Evolutionary conservation across 2,888 invertebrate genomes (phyloP), one percentile per base, ranked within the genome.

Genomic region (Zaprionus lineosus): DNA sequence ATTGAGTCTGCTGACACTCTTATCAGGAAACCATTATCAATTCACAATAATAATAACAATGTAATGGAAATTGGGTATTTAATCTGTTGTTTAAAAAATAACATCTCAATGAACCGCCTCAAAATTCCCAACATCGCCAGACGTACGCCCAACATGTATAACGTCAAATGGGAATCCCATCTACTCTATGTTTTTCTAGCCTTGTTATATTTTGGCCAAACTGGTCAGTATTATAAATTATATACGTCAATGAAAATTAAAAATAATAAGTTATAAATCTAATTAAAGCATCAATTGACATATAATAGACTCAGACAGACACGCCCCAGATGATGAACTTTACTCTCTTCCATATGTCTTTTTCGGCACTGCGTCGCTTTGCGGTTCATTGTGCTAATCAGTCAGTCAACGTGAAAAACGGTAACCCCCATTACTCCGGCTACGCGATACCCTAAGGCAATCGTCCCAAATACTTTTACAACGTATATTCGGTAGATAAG

Each of bases 351-450:
- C 15, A 47, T 37, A 8, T 21, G 29, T 33, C 11, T 48, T 15
- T 33, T 31, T 46, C 51, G 24, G 39, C 58, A 37, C 50, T 59
- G 9, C 62, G 8, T n/a, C 8, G 24, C 48, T 63, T 15, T 37
- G 21, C 78, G 62, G 77, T 73, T 79, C 74, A 66, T 57, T 65
- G 84, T 63, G 67, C 77, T 69, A 75, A 71, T 68, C 69, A 61
- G 36, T 43, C 34, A 58, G 62, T n/a, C n/a, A n/a, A n/a, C n/a
- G n/a, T n/a, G n/a, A n/a, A n/a, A n/a, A n/a, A n/a, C n/a, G n/a
- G n/a, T n/a, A n/a, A n/a, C n/a, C n/a, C n/a, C n/a, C n/a, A n/a
- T n/a, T n/a, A n/a, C n/a, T n/a, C n/a, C n/a, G n/a, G n/a, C n/a
- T n/a, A n/a, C n/a, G n/a, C n/a, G n/a, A n/a, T n/a, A n/a, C n/a